Evolutionary conservation across 2,113 vertebrate genomes (phyloP), one percentile per base, ranked within the genome.

Genomic region (Riparia riparia): DNA sequence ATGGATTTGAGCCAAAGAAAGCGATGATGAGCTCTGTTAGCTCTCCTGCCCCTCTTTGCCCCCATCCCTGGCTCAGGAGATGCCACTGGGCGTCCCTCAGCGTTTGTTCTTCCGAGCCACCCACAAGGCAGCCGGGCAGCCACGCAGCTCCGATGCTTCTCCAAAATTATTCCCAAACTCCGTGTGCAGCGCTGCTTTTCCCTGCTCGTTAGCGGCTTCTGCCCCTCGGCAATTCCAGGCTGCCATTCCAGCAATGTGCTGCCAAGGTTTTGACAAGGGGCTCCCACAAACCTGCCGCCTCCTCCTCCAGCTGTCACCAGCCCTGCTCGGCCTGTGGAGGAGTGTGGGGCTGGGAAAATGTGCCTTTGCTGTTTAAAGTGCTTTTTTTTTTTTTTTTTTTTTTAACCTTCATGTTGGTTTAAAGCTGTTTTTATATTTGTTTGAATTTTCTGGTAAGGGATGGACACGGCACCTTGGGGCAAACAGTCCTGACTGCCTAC

Each of bases 221-320:
- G 8, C 66, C 85, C 73, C 65, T 88, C 10, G 4, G 82, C 87
- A 29, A 42, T 76, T 76, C 69, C 63, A 13, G 78, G 70, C 71
- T 6, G 19, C 3, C 12, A 37, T 88, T 61, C 66, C 79, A 95
- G 82, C 77, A 79, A 90, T 90, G 94, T 95, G 42, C 76, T 96
- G 95, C 95, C 95, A 92, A 89, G 76, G 44, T 78, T 96, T 92
- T 74, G 78, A 87, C 81, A 51, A 89, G 89, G 80, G 56, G 56
- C 44, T 95, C 51, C 76, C 93, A 89, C 91, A 81, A 92, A 92
- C 65, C 80, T 58, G 16, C 90, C 50, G 58, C 71, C 41, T 90
- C 41, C 41, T 81, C 54, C 51, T 93, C 34, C 83, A 77, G 86
- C 88, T 93, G 60, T 4, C 9, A 60, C 3, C 3, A n/a, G 41